Percentiles rank a stretch among this genome's conserved stretches.
These are phyloP conservation scores for Mormyrus hasselquistii DNA, from an alignment of 2,797 vertebrate genomes.

Conservation along the genomic window DNA sequence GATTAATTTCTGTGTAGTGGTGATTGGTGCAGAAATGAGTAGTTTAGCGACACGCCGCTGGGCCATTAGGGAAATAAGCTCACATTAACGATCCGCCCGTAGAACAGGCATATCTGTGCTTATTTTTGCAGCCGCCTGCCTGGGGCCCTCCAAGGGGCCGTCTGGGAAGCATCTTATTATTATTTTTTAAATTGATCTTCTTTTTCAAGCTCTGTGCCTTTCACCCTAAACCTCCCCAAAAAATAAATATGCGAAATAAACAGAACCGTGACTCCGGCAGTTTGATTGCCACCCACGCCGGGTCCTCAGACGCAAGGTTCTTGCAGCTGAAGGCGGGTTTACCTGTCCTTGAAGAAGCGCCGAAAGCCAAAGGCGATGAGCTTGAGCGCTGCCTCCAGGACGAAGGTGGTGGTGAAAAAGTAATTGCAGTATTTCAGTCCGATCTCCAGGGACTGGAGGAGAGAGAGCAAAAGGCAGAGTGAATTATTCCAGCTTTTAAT, in stretches of 20 bases:
- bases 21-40: background rate
- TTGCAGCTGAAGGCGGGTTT: constrained; percentile 24
- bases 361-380: constrained; percentile 90
- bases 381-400: constrained; percentile 89
- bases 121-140: background rate
- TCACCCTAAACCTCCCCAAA: background rate
- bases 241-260: background rate
- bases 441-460: constrained; percentile 79
- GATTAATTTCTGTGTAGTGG: background rate
- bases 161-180: background rate
- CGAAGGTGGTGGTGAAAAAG: constrained; percentile 93
- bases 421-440: constrained; percentile 98
- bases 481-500: background rate
- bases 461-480: constrained; percentile 23
- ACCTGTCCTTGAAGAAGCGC: constrained; percentile 98
- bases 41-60: no score
- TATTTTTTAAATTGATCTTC: background rate
- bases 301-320: background rate
- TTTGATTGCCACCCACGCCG: background rate
- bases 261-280: background rate
- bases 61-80: background rate
- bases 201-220: background rate
- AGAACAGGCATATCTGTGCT: background rate
- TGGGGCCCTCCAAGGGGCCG: background rate
- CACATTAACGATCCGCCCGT: background rate